These are phyloP conservation scores for Hyles lineata DNA, from an alignment of 2,888 invertebrate species.

Conservation along the genomic window DNA sequence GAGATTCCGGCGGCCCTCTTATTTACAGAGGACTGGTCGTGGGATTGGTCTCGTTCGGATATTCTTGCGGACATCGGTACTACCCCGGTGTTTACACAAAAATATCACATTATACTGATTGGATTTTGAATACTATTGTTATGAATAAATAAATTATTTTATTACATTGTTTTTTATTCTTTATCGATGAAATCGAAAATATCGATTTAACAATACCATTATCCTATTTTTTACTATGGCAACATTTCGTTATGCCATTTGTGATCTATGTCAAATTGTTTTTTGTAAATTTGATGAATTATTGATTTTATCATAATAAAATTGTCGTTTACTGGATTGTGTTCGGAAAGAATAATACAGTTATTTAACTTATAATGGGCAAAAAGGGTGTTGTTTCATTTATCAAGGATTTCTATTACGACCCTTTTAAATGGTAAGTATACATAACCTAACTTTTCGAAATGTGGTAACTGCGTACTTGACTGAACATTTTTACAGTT, in stretches of 20 bases:
- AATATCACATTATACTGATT: conserved; percentile 71
- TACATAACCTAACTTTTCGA: conserved; percentile 59
- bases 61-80: conserved; percentile 71
- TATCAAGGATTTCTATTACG: conserved; percentile 88
- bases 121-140: conserved; percentile 70
- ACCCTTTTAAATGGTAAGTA: conserved; percentile 91
- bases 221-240: background rate
- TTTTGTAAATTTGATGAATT: conserved; percentile 36
- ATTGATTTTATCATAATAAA: conserved; percentile 46
- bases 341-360: conserved; percentile 37
- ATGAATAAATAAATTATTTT: conserved; percentile 58
- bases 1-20: conserved; percentile 77
- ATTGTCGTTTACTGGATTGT: conserved; percentile 41
- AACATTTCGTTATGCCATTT: conserved; percentile 3
- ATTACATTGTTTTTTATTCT: background rate
- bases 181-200: background rate
- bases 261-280: conserved; percentile 17
- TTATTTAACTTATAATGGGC: conserved; percentile 79
- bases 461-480: conserved; percentile 42
- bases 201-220: background rate
- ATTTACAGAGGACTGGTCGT: conserved; percentile 75
- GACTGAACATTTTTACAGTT: conserved; percentile 18
- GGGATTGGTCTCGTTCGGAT: conserved; percentile 76
- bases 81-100: conserved; percentile 80
- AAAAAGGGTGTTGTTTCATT: conserved; percentile 84